A percentile compares a stretch with the other conserved stretches of the same genome.
phyloP scores from a whole-genome alignment of 2,113 vertebrate genomes.

The Pseudopodoces humilis region DNA sequence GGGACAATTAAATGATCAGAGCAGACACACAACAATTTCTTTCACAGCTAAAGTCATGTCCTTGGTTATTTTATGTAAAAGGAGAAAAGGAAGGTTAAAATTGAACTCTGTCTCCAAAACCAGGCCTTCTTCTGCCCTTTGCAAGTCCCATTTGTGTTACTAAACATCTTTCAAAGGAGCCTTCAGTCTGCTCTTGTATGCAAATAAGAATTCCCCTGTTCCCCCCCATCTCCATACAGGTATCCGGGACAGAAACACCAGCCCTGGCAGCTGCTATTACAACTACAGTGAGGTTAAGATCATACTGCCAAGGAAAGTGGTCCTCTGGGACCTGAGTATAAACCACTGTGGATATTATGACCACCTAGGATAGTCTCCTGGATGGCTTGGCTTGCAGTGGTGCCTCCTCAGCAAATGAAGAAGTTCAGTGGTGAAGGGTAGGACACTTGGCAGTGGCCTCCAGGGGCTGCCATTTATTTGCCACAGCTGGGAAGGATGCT shows the following conservation, averaged over 20 bases:
- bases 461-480: not conserved
- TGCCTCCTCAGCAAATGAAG: not conserved
- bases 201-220: not conserved
- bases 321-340: not conserved
- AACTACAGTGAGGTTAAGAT: not conserved
- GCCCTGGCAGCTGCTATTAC: not conserved
- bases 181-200: not conserved
- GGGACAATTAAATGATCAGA: not conserved
- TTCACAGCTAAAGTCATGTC: not conserved
- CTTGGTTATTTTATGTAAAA: not conserved
- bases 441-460: accelerated
- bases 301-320: not conserved
- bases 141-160: not conserved
- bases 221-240: accelerated
- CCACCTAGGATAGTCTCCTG: not conserved
- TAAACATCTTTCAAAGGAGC: not conserved
- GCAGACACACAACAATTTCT: not conserved
- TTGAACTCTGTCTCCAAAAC: not conserved
- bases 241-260: not conserved
- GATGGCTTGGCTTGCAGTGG: accelerated
- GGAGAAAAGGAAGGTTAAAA: not conserved
- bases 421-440: not conserved
- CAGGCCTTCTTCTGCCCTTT: not conserved
- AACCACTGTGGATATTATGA: not conserved
- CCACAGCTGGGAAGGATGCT: not conserved